A percentile compares a stretch with the other conserved stretches of the same genome.
Evolutionary conservation across 2,888 invertebrate species (phyloP).

Genomic region (Pandemis cinnamomeana): DNA sequence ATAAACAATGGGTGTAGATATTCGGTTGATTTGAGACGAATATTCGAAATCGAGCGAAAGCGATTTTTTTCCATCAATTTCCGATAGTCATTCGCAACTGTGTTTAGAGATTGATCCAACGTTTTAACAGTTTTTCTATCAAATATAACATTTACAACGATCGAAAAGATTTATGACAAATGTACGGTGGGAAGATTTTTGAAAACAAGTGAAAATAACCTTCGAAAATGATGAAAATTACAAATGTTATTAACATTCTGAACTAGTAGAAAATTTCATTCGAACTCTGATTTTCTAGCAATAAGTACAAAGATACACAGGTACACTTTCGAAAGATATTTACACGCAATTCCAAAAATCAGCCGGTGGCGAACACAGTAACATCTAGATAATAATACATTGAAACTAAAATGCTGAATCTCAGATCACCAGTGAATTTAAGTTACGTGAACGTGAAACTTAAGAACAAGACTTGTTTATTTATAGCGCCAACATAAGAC

Average conservation of each 20-base stretch:
- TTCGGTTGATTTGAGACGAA: not conserved
- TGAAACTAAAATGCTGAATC: not conserved
- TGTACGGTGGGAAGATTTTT: no score
- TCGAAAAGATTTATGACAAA: no score
- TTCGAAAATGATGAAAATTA: no score
- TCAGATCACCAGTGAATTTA: constrained; percentile 1
- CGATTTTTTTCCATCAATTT: not conserved
- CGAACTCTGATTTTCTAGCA: no score
- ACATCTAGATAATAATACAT: not conserved
- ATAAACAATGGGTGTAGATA: not conserved
- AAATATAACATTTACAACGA: no score
- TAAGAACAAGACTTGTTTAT: no score
- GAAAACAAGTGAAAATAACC: no score
- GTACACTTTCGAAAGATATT: no score
- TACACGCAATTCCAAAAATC: not conserved
- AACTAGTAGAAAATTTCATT: no score
- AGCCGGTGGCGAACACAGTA: not conserved
- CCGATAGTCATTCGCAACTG: not conserved
- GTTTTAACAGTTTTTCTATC: not conserved
- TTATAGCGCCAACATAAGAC: not conserved
- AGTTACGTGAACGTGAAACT: not conserved
- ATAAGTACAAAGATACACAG: no score
- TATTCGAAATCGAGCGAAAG: not conserved
- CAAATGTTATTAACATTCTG: no score
- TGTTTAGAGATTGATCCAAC: not conserved